These are phyloP conservation scores for Fistularia commersonii DNA, from an alignment of 2,797 vertebrate species.

Conservation along the genomic window DNA sequence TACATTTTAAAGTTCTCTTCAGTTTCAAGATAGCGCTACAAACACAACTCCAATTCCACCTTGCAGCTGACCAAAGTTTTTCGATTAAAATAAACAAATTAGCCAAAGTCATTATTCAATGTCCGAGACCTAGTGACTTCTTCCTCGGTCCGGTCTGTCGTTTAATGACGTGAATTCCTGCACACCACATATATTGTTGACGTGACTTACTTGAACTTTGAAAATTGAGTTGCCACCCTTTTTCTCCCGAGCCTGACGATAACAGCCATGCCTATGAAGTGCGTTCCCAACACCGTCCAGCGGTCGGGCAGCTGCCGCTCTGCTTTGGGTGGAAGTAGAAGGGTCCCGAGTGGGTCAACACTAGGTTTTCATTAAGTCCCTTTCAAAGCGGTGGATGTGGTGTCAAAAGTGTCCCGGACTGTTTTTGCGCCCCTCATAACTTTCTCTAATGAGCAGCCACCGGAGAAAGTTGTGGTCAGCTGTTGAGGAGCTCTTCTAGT, in stretches of 20 bases:
- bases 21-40: too few species aligned
- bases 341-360: conserved; percentile 55
- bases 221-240: conserved; percentile 9
- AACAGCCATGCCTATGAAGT: conserved; percentile 31
- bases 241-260: conserved; percentile 10
- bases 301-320: conserved; percentile 49
- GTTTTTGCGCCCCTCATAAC: conserved; percentile 60
- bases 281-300: conserved; percentile 33
- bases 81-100: too few species aligned
- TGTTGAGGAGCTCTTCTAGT: conserved; percentile 15
- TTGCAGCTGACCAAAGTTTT: too few species aligned
- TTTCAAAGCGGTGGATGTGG: conserved; percentile 68
- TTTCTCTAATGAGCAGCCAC: conserved; percentile 59
- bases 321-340: conserved; percentile 38
- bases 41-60: too few species aligned
- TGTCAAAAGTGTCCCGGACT: conserved; percentile 55
- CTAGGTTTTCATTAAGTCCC: conserved; percentile 69
- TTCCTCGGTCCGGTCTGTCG: too few species aligned
- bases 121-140: too few species aligned
- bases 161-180: too few species aligned
- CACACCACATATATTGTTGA: too few species aligned
- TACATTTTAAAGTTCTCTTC: too few species aligned
- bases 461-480: conserved; percentile 47
- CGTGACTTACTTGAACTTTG: too few species aligned
- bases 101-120: too few species aligned